phyloP scores from a whole-genome alignment of 1,140 invertebrate species.

The Thrips palmi region DNA sequence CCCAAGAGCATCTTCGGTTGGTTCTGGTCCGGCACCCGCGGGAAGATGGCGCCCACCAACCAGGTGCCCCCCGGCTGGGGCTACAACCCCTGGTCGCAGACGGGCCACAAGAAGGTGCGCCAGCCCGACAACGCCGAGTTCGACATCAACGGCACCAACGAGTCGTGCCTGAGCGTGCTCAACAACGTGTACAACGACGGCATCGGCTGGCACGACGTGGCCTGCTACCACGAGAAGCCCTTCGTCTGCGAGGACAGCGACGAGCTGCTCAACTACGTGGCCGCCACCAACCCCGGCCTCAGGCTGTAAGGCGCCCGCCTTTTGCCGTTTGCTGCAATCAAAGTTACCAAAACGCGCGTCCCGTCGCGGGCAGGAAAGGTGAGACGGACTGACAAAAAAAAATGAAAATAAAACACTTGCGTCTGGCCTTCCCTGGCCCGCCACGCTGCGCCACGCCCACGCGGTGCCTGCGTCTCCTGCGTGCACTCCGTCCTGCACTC shows the following conservation, averaged over 20 bases:
- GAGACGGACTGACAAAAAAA: no score
- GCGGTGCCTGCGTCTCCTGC: no score
- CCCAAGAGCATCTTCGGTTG: constrained; percentile 70
- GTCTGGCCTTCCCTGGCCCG: no score
- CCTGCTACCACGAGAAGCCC: constrained; percentile 81
- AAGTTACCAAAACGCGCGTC: not conserved
- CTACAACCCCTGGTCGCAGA: constrained; percentile 74
- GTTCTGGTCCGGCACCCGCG: constrained; percentile 84
- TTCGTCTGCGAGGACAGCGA: constrained; percentile 77
- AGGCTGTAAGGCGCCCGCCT: constrained; percentile 27
- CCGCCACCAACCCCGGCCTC: constrained; percentile 58
- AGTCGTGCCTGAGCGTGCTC: constrained; percentile 66
- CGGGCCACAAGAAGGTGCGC: constrained; percentile 68
- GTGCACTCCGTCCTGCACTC: no score
- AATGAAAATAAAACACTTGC: no score
- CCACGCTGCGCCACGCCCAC: no score
- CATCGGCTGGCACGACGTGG: constrained; percentile 81
- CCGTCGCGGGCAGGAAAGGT: no score
- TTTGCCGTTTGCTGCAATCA: not conserved
- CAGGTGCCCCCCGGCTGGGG: constrained; percentile 42
- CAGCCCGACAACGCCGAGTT: constrained; percentile 85
- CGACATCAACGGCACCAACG: constrained; percentile 73
- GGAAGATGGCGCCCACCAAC: constrained; percentile 72
- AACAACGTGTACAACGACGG: constrained; percentile 87
- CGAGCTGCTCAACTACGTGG: constrained; percentile 65